Conservation (phyloP, 2,113 vertebrate genomes). For the Paralichthys olivaceus region DNA sequence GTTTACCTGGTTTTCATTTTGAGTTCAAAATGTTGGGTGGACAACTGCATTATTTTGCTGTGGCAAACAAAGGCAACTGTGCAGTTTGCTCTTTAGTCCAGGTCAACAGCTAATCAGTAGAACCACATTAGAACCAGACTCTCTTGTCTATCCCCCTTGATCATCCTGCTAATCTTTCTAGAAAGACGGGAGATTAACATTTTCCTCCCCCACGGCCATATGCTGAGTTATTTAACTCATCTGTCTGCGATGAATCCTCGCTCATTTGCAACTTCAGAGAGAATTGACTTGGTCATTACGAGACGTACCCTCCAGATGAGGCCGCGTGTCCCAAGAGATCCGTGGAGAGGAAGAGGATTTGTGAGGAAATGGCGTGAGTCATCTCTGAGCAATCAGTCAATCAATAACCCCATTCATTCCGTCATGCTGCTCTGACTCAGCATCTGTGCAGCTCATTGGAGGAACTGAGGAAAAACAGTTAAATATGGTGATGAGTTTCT, state of each 20-base stretch:
- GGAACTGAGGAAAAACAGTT: neutral
- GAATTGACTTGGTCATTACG: slow-evolving; percentile 50
- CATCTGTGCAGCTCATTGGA: slow-evolving; percentile 15
- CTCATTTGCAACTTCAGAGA: slow-evolving; percentile 50
- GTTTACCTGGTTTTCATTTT: neutral
- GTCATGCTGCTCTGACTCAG: slow-evolving; percentile 59
- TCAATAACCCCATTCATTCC: slow-evolving; percentile 40
- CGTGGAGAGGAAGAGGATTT: slow-evolving; percentile 30
- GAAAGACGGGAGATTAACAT: slow-evolving; percentile 61
- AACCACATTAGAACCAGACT: slow-evolving; percentile 50
- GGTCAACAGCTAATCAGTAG: slow-evolving; percentile 48
- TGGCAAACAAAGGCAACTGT: neutral
- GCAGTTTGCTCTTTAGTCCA: slow-evolving; percentile 20
- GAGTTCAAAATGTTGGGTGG: neutral
- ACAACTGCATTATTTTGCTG: neutral
- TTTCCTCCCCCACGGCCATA: slow-evolving; percentile 62
- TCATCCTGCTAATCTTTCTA: slow-evolving; percentile 64
- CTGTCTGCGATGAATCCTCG: slow-evolving; percentile 43
- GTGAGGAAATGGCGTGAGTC: slow-evolving; percentile 60
- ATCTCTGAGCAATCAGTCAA: slow-evolving; percentile 51
- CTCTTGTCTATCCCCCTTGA: slow-evolving; percentile 25
- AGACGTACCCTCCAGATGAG: slow-evolving; percentile 64
- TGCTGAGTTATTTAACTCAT: slow-evolving; percentile 51
- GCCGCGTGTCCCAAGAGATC: slow-evolving; percentile 23
- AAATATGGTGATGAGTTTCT: neutral